Evolutionary conservation across 1,140 invertebrate species (phyloP).

Genomic region (Drusus annulatus): DNA sequence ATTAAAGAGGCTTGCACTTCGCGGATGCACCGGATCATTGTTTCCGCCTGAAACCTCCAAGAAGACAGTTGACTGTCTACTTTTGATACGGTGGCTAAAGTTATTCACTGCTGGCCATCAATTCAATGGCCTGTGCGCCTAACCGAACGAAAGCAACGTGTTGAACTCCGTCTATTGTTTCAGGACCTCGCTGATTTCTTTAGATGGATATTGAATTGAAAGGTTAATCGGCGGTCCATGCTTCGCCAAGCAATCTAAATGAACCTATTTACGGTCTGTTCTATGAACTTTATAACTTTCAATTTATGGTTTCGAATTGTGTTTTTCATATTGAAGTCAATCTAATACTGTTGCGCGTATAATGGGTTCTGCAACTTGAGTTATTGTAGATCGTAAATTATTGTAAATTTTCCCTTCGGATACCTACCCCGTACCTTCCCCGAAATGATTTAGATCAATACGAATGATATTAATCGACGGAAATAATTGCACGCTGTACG

Average conservation of each 20-base stretch:
- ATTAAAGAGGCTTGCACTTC: conserved; percentile 8
- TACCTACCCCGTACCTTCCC: too few species aligned
- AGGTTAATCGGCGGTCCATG: conserved; percentile 31
- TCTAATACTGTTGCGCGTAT: not conserved
- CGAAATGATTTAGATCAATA: too few species aligned
- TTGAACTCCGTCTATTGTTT: conserved; percentile 21
- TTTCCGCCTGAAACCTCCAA: too few species aligned
- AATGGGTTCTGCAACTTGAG: not conserved
- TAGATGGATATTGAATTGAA: conserved; percentile 40
- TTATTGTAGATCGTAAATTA: too few species aligned
- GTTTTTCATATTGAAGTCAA: not conserved
- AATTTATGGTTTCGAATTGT: conserved; percentile 17
- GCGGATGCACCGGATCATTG: not conserved
- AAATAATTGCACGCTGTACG: too few species aligned
- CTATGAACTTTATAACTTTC: conserved; percentile 25
- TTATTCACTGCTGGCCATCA: not conserved
- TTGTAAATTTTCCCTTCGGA: too few species aligned
- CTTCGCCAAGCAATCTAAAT: not conserved
- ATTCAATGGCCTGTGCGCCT: conserved; percentile 3
- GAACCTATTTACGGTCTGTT: not conserved
- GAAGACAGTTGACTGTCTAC: not conserved
- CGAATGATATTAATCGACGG: too few species aligned
- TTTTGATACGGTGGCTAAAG: not conserved
- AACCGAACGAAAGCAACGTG: not conserved
- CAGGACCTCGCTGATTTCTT: conserved; percentile 22